A percentile compares a stretch with the other conserved stretches of the same genome.
phyloP scores from a whole-genome alignment of 2,113 vertebrate species.

The Sarotherodon lohbergeri region DNA sequence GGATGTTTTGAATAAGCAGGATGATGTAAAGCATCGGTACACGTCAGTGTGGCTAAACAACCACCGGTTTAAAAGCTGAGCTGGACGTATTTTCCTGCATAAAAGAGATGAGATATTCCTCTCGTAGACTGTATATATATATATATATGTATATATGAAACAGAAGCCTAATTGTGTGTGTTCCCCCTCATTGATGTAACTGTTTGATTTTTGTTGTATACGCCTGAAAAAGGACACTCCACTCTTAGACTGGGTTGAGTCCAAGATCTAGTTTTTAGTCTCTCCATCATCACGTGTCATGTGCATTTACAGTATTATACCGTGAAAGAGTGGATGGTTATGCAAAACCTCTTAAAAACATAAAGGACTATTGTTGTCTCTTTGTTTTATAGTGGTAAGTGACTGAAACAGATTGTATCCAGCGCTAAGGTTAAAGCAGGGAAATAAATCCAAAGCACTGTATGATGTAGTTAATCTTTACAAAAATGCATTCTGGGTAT shows the following conservation, averaged over 20 bases:
- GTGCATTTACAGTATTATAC: background rate
- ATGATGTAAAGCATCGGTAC: background rate
- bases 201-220: background rate
- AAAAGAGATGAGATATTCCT: background rate
- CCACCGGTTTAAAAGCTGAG: background rate
- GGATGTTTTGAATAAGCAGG: background rate
- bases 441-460: background rate
- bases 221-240: background rate
- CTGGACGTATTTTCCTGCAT: background rate
- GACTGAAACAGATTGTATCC: background rate
- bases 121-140: accelerated
- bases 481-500: background rate
- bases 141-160: background rate
- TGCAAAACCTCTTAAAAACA: background rate
- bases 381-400: background rate
- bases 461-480: background rate
- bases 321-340: background rate
- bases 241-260: background rate
- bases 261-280: background rate
- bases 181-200: background rate
- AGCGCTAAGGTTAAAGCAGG: background rate
- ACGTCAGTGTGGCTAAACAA: background rate
- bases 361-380: background rate
- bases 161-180: background rate
- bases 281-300: background rate